Evolutionary conservation across 2,113 vertebrate species (phyloP).

Genomic region (Globicephala melas): DNA sequence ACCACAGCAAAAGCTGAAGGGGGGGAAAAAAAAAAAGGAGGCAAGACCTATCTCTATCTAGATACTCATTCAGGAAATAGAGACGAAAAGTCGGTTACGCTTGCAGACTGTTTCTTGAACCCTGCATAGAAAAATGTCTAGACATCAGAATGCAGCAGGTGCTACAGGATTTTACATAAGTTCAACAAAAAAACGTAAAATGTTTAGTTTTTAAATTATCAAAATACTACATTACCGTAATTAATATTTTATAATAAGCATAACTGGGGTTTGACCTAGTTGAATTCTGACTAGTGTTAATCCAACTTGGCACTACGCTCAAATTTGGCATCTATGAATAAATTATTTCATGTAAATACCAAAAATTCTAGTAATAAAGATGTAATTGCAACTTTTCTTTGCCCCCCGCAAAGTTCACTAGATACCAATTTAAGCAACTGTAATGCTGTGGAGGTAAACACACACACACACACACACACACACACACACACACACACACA

Average conservation of each 20-base stretch:
- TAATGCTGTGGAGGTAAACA: neutral
- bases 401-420: neutral
- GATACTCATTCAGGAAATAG: neutral
- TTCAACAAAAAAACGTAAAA: neutral
- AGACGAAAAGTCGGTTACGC: neutral
- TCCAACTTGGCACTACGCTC: neutral
- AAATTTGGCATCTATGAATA: neutral
- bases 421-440: neutral
- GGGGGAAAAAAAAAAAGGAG: neutral
- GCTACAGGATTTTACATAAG: neutral
- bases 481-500: neutral
- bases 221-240: neutral
- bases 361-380: neutral
- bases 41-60: neutral
- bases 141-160: neutral
- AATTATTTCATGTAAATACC: neutral
- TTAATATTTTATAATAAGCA: conserved; percentile 5
- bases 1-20: neutral
- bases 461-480: neutral
- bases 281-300: neutral
- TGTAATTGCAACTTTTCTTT: neutral
- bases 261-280: neutral
- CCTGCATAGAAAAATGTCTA: neutral
- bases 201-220: neutral
- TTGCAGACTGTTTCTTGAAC: neutral